A percentile compares a stretch with the other conserved stretches of the same genome.
Evolutionary conservation across 1,140 invertebrate genomes (phyloP).

Genomic region (Goniozus legneri): DNA sequence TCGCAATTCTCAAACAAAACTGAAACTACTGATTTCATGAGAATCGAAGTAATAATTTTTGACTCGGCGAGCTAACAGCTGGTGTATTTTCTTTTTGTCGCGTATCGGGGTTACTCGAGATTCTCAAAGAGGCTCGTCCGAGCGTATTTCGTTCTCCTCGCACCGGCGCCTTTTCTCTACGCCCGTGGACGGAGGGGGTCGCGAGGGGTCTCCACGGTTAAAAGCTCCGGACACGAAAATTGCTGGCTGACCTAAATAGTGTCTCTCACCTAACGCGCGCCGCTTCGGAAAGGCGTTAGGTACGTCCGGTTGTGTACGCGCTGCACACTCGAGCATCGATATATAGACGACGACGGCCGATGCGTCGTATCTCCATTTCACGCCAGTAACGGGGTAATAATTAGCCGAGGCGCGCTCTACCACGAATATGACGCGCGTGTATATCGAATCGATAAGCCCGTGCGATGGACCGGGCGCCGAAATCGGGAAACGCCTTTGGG

Average conservation of each 20-base stretch:
- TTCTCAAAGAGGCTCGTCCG: not conserved
- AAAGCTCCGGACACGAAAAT: conserved; percentile 21
- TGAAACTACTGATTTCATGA: too few species aligned
- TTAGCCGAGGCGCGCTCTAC: conserved; percentile 4
- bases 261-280: conserved; percentile 13
- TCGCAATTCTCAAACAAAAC: conserved; percentile 1
- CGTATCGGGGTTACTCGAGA: too few species aligned
- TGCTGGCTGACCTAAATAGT: conserved; percentile 22
- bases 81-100: not conserved
- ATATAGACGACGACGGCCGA: not conserved
- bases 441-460: conserved; percentile 20
- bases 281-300: not conserved
- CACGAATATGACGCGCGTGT: conserved; percentile 16
- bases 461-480: not conserved
- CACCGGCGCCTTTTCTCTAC: not conserved
- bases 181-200: not conserved
- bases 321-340: not conserved
- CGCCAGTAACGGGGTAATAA: conserved; percentile 1
- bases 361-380: not conserved
- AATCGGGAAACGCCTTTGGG: too few species aligned
- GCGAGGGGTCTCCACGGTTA: conserved; percentile 12
- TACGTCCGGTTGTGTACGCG: not conserved
- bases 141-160: not conserved
- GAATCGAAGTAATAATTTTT: too few species aligned
- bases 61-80: conserved; percentile 1